Base-by-base conservation (phyloP, 35 echinoderm and acorn worm species). In the Strongylocentrotus purpuratus region DNA sequence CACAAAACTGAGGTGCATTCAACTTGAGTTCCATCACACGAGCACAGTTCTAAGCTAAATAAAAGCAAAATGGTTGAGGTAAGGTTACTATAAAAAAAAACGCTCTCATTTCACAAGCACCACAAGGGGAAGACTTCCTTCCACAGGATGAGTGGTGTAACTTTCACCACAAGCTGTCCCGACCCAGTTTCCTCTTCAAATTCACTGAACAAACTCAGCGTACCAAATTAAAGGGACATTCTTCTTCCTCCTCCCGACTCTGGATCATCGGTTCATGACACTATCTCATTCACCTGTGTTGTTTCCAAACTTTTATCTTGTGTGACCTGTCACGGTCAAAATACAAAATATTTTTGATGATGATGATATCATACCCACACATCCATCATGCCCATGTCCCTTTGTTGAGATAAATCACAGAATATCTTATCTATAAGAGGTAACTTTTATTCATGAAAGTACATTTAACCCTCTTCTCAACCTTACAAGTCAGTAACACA, bases 111-210 rank as follows among this genome's bases (percentile, higher is more conserved):
- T 89, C 87, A 46, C 32, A 89, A 89, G 87, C 25, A 89, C 32
- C 87, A 46, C 87, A 25, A 89, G 32, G 87, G 87, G 87, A 89
- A 89, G 14, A 46, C 87, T 89, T 89, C 87, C 87, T 89, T 89
- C 87, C 87, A 89, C 87, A 89, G 87, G 87, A 89, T 25, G 87
- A 89, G 31, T 89, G 87, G 87, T 89, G 87, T 46, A 89, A 46
- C 87, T 33, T 46, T 89, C 87, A 46, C 87, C 45, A 46, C 87
- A 46, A 89, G 32, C 87, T 45, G 87, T 89, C 87, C 87, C 87
- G 87, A 89, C 87, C 87, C 87, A 46, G 87, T 46, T 89, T 89
- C 87, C 87, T 89, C 45, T 89, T 46, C 45, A 46, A 89, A 46
- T 46, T 25, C 45, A 46, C 87, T 89, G 87, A 89, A 89, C 87